Conservation (phyloP, 1,140 invertebrate genomes). For the Drosophila nikananu region DNA sequence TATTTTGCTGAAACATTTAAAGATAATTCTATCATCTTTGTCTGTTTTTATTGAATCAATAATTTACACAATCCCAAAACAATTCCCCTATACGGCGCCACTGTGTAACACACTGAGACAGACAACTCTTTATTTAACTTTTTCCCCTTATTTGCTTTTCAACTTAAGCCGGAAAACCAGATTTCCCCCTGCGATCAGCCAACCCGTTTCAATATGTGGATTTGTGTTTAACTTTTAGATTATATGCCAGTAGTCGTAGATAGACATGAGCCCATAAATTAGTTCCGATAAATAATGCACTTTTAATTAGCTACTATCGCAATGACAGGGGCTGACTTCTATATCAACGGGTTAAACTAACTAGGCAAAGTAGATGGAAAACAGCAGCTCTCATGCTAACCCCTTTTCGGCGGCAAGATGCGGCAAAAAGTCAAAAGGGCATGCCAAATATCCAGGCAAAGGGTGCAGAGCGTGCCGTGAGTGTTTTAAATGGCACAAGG, state of each 20-base stretch:
- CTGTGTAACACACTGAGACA: slow-evolving; percentile 16
- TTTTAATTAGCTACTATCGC: slow-evolving; percentile 75
- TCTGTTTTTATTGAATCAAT: not conserved
- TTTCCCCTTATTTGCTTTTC: slow-evolving; percentile 58
- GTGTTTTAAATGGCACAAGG: slow-evolving; percentile 76
- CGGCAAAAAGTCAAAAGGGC: slow-evolving; percentile 45
- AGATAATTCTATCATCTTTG: not conserved
- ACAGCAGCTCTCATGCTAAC: not conserved
- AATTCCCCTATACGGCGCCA: slow-evolving; percentile 3
- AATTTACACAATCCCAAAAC: not conserved
- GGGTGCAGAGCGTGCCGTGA: slow-evolving; percentile 57
- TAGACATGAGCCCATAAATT: slow-evolving; percentile 67
- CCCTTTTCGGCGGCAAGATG: slow-evolving; percentile 11
- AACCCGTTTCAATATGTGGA: slow-evolving; percentile 8
- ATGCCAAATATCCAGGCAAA: slow-evolving; percentile 24
- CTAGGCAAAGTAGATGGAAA: slow-evolving; percentile 16
- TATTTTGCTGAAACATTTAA: not conserved
- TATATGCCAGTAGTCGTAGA: slow-evolving; percentile 51
- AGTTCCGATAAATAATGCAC: slow-evolving; percentile 76
- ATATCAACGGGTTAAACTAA: slow-evolving; percentile 50
- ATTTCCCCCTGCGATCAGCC: slow-evolving; percentile 45
- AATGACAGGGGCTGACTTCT: not conserved
- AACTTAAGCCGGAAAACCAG: slow-evolving; percentile 71
- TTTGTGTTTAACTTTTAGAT: slow-evolving; percentile 74
- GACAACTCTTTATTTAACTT: slow-evolving; percentile 58